phyloP scores from a whole-genome alignment of 2,113 vertebrate species.

The Taxidea taxus region DNA sequence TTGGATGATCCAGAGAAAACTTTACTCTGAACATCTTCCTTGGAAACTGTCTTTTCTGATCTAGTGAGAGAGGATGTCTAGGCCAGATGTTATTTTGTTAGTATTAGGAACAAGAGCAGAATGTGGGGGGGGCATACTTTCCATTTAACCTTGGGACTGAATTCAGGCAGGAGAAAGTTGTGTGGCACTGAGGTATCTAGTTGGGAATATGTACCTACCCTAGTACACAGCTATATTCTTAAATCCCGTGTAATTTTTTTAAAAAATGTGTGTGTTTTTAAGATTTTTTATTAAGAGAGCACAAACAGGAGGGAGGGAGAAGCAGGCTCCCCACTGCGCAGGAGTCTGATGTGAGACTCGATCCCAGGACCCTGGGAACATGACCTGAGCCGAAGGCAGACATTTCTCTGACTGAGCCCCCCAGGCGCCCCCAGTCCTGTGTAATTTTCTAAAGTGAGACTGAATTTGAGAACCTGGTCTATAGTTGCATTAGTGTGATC shows the following conservation, averaged over 20 bases:
- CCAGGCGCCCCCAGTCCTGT: too few species aligned
- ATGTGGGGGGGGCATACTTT: not conserved
- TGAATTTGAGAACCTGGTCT: not conserved
- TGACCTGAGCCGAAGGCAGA: too few species aligned
- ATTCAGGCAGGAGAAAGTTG: not conserved
- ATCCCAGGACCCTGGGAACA: too few species aligned
- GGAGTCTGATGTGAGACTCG: accelerated
- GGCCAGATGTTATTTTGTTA: not conserved
- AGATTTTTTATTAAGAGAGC: too few species aligned
- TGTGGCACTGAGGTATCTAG: not conserved
- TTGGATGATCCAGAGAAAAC: conserved; percentile 1
- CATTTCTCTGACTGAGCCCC: too few species aligned
- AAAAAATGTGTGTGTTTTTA: too few species aligned
- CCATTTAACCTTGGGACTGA: not conserved
- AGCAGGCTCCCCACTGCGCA: too few species aligned
- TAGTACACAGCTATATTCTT: not conserved
- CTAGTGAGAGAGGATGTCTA: not conserved
- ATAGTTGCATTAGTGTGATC: not conserved
- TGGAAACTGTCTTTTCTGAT: not conserved
- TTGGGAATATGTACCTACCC: not conserved
- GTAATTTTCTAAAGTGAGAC: not conserved
- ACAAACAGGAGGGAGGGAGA: too few species aligned
- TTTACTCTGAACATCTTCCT: not conserved
- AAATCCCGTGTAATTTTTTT: not conserved
- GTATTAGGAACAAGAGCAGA: not conserved